These are phyloP conservation scores for Cryptoblepharus egeriae DNA, from an alignment of 2,797 vertebrate species.

Conservation along the genomic window DNA sequence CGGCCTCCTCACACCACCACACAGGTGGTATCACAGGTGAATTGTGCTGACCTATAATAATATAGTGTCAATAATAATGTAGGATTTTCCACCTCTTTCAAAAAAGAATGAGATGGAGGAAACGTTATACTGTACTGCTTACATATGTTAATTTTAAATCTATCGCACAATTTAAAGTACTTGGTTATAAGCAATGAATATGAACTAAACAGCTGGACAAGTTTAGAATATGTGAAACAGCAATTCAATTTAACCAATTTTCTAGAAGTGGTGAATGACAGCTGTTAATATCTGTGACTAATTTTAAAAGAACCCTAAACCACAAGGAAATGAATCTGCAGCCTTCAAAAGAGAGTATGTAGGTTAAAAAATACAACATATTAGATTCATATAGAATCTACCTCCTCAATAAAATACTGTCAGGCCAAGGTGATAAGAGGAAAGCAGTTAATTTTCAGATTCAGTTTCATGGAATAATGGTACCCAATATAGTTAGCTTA, in stretches of 20 bases:
- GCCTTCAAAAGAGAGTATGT: background rate
- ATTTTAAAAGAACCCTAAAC: background rate
- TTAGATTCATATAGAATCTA: background rate
- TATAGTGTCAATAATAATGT: background rate
- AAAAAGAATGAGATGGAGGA: background rate
- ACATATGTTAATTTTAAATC: background rate
- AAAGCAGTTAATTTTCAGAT: slow-evolving; percentile 5
- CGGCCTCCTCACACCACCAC: too few species aligned
- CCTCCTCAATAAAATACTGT: background rate
- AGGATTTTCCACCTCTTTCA: background rate
- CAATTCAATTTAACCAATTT: background rate
- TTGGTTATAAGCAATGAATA: background rate
- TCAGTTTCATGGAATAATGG: slow-evolving; percentile 11
- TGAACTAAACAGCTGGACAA: background rate
- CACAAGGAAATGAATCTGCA: background rate
- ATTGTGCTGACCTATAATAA: too few species aligned
- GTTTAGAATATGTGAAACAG: background rate
- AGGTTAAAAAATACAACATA: background rate
- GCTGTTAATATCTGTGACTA: background rate
- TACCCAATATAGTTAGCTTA: slow-evolving; percentile 10
- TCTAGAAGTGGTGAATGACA: background rate
- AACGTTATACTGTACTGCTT: background rate
- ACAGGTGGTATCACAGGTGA: too few species aligned
- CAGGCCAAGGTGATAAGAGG: background rate
- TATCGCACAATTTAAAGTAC: background rate